Percentiles rank a stretch among this genome's conserved stretches.
Conservation (phyloP, 2,888 invertebrate genomes). For the Oeneis ivallda region DNA sequence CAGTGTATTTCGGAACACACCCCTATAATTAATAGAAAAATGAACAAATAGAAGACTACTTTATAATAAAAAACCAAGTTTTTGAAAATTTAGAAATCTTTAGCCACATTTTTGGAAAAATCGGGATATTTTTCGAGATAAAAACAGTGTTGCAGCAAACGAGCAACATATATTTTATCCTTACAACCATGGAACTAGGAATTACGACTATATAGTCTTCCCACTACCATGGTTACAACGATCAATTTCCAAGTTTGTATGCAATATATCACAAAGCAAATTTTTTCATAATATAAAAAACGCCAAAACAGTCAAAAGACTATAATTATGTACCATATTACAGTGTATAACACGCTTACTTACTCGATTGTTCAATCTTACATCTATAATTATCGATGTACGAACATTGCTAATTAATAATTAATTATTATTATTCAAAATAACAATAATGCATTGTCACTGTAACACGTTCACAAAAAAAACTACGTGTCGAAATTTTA, state of each 20-base stretch:
- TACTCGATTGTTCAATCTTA: slow-evolving; percentile 27
- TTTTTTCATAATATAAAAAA: slow-evolving; percentile 54
- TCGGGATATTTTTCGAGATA: too few relatives aligned
- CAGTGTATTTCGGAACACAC: too few relatives aligned
- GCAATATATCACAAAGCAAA: slow-evolving; percentile 70
- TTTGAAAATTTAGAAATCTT: too few relatives aligned
- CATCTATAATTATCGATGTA: slow-evolving; percentile 19
- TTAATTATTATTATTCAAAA: not conserved
- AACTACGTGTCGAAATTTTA: slow-evolving; percentile 34
- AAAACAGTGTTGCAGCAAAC: too few relatives aligned
- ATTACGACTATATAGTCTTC: too few relatives aligned
- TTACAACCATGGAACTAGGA: too few relatives aligned
- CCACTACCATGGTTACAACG: slow-evolving; percentile 32
- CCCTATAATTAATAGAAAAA: too few relatives aligned
- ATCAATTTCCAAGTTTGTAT: slow-evolving; percentile 45
- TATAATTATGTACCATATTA: slow-evolving; percentile 46
- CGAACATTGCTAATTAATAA: slow-evolving; percentile 6
- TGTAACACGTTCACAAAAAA: slow-evolving; percentile 34
- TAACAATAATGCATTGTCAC: slow-evolving; percentile 26
- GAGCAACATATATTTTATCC: too few relatives aligned
- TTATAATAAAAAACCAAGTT: too few relatives aligned
- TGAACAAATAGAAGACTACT: too few relatives aligned
- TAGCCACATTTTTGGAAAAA: too few relatives aligned
- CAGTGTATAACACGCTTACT: slow-evolving; percentile 44
- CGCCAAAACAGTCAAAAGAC: slow-evolving; percentile 56